Evolutionary conservation across 2,888 invertebrate genomes (phyloP).

Genomic region (Troides aeacus): DNA sequence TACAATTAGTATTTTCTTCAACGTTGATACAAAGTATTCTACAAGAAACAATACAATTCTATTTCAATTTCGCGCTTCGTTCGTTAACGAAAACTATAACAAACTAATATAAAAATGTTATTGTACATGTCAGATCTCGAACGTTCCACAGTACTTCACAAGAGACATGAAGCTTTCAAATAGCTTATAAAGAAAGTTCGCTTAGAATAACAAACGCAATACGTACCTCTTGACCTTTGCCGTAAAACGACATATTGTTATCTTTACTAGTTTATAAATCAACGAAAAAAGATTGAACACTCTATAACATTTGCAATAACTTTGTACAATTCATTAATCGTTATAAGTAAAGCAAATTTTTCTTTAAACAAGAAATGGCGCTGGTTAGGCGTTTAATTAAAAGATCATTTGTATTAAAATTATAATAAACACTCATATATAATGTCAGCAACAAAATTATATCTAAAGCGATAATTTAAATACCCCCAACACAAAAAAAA

Average conservation of each 20-base stretch:
- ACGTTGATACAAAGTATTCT: neutral
- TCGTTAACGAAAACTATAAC: neutral
- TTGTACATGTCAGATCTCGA: neutral
- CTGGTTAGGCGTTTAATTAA: neutral
- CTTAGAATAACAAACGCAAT: slow-evolving; percentile 15
- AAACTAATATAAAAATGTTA: neutral
- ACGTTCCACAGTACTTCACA: slow-evolving; percentile 9
- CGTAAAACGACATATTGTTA: slow-evolving; percentile 12
- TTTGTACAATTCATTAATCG: slow-evolving; percentile 21
- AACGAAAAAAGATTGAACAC: slow-evolving; percentile 18
- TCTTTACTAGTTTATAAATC: slow-evolving; percentile 20
- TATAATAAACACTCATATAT: no score
- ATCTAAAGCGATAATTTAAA: no score
- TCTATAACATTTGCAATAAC: slow-evolving; percentile 16
- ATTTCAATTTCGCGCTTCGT: neutral
- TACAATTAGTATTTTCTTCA: neutral
- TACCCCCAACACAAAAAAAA: no score
- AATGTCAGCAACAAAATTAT: no score
- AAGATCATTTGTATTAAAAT: neutral
- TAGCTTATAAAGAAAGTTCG: slow-evolving; percentile 17
- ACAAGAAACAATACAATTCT: neutral
- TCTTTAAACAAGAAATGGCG: neutral
- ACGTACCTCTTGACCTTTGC: slow-evolving; percentile 17
- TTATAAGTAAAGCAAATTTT: slow-evolving; percentile 1
- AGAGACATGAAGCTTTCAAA: slow-evolving; percentile 13